Base-by-base conservation (phyloP, 2,113 vertebrate species). In the Orientallactaga bullata region DNA sequence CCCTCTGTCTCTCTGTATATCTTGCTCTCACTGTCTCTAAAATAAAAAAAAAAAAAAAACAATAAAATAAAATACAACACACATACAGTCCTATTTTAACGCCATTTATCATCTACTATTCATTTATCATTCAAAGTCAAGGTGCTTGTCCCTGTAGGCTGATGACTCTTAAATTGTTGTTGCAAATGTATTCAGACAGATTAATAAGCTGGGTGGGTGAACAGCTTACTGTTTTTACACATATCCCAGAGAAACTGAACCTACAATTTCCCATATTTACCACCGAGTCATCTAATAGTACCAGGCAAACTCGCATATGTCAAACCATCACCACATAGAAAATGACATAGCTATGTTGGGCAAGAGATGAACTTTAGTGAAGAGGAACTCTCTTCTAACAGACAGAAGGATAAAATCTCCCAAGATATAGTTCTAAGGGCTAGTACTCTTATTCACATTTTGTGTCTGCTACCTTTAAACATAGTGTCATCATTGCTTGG, bases 251-350 rank as follows among this genome's bases (percentile, higher is more conserved):
- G 21, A 91, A 88, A 85, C 13, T 66, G 74, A 85, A 58, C 1
- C 10, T n/a, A 3, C n/a, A 39, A 24, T 60, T 85, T 26, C 37
- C 11, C 8, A 4, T 85, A 30, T 89, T 55, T 55, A 63, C 23
- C 37, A 32, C 47, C 12, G 2, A 13, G 16, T 5, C 24, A 73
- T 10, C 0, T 0, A 58, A 32, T 2, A 20, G 11, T 28, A 1
- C 28, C 18, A 73, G 24, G 18, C 8, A 74, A 51, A 39, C 21
- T 1, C 30, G 3, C 7, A 9, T 5, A 24, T 51, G 24, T 39
- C 35, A 1, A 17, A 55, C 15, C 55, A 55, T 16, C 12, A 28
- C 2, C 12, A 28, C 2, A 7, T 73, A 5, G 35, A 51, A 20
- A 47, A 58, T n/a, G 30, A 21, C 30, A 13, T 35, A 30, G 42